A percentile compares a stretch with the other conserved stretches of the same genome.
Conservation (phyloP, 1,140 invertebrate genomes). For the Drosophila eugracilis region DNA sequence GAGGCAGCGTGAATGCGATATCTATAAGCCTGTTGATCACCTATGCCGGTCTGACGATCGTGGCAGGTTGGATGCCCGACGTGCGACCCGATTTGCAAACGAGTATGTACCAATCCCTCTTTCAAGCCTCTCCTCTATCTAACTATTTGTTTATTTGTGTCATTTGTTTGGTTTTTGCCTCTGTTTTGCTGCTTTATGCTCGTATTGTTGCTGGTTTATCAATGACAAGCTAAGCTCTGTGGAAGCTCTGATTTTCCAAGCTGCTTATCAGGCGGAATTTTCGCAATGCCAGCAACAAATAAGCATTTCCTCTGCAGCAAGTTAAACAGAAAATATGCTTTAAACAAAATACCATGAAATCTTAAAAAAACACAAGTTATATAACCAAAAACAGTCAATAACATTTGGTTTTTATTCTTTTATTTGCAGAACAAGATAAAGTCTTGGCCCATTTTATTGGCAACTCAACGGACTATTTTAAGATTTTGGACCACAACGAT, state of each 20-base stretch:
- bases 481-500: conserved; percentile 86
- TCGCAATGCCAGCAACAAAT: conserved; percentile 72
- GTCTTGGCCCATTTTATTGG: conserved; percentile 78
- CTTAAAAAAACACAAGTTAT: conserved; percentile 4
- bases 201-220: conserved; percentile 55
- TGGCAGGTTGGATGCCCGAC: conserved; percentile 80
- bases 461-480: conserved; percentile 85
- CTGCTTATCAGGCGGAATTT: conserved; percentile 73
- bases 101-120: conserved; percentile 57
- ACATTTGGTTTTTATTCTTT: conserved; percentile 19
- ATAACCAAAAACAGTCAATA: conserved; percentile 2
- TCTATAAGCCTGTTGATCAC: conserved; percentile 14
- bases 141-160: conserved; percentile 66
- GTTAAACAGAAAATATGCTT: conserved; percentile 31
- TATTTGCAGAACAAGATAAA: conserved; percentile 75
- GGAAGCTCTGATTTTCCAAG: conserved; percentile 33
- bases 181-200: conserved; percentile 27
- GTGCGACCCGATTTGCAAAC: conserved; percentile 81
- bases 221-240: conserved; percentile 42
- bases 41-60: conserved; percentile 9
- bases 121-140: not conserved
- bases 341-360: conserved; percentile 11
- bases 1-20: conserved; percentile 1
- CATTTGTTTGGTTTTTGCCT: conserved; percentile 42
- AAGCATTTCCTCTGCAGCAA: conserved; percentile 64